Percentiles rank a stretch among this genome's conserved stretches.
Evolutionary conservation across 1,140 invertebrate genomes (phyloP).

Genomic region (Papilio glaucus): DNA sequence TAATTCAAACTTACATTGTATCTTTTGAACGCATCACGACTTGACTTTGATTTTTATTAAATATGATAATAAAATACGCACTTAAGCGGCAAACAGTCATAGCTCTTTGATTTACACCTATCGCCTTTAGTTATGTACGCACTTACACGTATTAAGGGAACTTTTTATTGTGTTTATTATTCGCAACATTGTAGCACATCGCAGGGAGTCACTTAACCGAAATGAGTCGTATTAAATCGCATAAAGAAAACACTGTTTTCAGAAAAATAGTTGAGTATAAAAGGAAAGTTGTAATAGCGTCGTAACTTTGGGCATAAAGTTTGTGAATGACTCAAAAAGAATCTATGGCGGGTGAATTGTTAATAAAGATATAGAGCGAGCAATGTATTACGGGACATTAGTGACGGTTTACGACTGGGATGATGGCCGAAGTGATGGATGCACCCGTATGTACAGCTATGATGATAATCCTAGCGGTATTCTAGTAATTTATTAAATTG

Average conservation of each 20-base stretch:
- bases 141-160: conserved; percentile 57
- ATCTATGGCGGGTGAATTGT: conserved; percentile 78
- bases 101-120: conserved; percentile 74
- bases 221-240: conserved; percentile 79
- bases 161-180: conserved; percentile 73
- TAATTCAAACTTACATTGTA: conserved; percentile 53
- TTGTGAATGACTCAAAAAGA: conserved; percentile 76
- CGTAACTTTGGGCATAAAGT: conserved; percentile 79
- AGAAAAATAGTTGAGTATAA: conserved; percentile 78
- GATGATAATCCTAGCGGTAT: conserved; percentile 42
- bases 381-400: conserved; percentile 79
- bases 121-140: conserved; percentile 71
- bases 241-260: conserved; percentile 82
- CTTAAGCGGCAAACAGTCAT: conserved; percentile 65
- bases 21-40: conserved; percentile 56
- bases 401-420: conserved; percentile 72
- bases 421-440: conserved; percentile 68
- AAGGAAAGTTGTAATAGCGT: conserved; percentile 77
- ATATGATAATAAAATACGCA: conserved; percentile 69
- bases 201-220: conserved; percentile 74
- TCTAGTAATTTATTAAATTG: conserved; percentile 55
- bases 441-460: conserved; percentile 61
- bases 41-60: conserved; percentile 66
- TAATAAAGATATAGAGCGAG: conserved; percentile 80
- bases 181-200: conserved; percentile 73